A percentile compares a stretch with the other conserved stretches of the same genome.
phyloP scores from a whole-genome alignment of 2,797 vertebrate genomes.

The Octomys mimax region DNA sequence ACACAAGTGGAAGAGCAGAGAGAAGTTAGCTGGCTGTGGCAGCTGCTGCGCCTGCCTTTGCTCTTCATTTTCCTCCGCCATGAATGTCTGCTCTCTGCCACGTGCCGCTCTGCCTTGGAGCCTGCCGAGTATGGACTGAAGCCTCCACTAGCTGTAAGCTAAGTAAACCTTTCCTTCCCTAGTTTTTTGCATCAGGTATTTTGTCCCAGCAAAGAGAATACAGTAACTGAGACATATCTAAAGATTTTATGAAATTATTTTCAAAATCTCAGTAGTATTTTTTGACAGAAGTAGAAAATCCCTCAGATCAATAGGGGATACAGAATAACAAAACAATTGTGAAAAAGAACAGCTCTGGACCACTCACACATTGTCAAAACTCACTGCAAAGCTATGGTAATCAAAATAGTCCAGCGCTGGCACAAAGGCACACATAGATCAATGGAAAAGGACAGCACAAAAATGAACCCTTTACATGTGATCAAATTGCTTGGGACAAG shows the following conservation, averaged over 20 bases:
- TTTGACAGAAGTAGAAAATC: not conserved
- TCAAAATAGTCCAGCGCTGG: not conserved
- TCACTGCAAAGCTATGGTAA: not conserved
- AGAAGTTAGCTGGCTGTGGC: too few species aligned
- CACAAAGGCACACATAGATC: not conserved
- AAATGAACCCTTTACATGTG: not conserved
- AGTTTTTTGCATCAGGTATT: too few species aligned
- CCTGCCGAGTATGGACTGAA: too few species aligned
- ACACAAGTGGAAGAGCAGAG: too few species aligned
- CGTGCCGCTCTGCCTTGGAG: too few species aligned
- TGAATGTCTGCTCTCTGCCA: too few species aligned
- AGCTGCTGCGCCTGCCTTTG: too few species aligned
- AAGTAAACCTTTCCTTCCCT: too few species aligned
- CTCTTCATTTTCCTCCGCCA: too few species aligned
- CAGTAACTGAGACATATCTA: not conserved
- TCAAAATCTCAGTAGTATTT: not conserved
- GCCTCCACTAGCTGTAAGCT: too few species aligned
- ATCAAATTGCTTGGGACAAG: constrained; percentile 12
- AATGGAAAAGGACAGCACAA: not conserved
- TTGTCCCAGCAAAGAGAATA: too few species aligned
- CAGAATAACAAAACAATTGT: not conserved
- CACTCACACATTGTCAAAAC: not conserved
- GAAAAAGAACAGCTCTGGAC: not conserved
- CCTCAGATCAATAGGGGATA: not conserved
- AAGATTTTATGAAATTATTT: not conserved